Evolutionary conservation across 1,140 invertebrate genomes (phyloP), one percentile per base, ranked within the genome.

Genomic region (Pectinophora gossypiella): DNA sequence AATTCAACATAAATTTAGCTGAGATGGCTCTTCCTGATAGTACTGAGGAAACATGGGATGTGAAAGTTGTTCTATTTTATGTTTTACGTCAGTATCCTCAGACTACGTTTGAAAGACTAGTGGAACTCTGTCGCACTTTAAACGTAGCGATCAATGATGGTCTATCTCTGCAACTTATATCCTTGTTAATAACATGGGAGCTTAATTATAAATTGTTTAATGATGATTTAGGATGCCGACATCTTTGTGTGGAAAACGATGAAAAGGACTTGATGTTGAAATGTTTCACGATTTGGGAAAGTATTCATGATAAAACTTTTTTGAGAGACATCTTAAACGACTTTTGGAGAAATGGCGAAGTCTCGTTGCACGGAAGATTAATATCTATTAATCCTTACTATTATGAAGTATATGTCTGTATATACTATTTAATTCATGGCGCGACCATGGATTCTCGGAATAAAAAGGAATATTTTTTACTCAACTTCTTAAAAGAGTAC

Each of bases 291-390:
- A 60, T 89, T 55, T 82, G 83, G 74, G 72, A 85, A 51, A 87
- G 72, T 59, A 84, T 89, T 52, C 63, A 71, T 48, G 72, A 65
- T 40, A 88, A 82, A 63, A 70, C 78, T 35, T 79, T 82, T 54
- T 48, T 87, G 51, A 74, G 58, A 40, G 80, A 87, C 48, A 72
- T 88, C 51, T 69, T 88, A 15, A 79, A 61, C 32, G 79, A 86
- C 63, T 76, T 89, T 54, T 88, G 86, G 76, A 83, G 77, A 68
- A 86, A 81, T 58, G 87, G 87, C 19, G 87, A 89, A 70, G 72
- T 87, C 4, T 66, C 82, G n/a, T 64, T 89, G 45, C 76, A 86
- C 64, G 77, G 85, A 19, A 79, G 76, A 18, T 53, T 70, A 3
- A 61, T 89, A 23, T 80, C 79, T n/a, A 71, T 89, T 36, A 88